Percentiles rank a stretch among this genome's conserved stretches.
These are phyloP conservation scores for Apocheima hispidaria DNA, from an alignment of 2,888 invertebrate species.

Conservation along the genomic window DNA sequence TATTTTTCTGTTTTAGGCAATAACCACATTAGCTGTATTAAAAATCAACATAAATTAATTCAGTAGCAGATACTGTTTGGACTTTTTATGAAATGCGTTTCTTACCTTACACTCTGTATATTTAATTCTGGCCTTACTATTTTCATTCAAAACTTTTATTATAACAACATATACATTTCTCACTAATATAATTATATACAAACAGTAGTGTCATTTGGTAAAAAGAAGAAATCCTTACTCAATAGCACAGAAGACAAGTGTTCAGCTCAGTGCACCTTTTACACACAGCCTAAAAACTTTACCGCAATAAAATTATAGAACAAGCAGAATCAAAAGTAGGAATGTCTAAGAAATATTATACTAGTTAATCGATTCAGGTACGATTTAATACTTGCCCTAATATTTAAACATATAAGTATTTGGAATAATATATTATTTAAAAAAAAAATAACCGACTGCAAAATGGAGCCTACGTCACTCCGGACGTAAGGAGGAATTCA, in stretches of 20 bases:
- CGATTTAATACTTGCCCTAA: conserved; percentile 19
- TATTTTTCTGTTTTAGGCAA: no score
- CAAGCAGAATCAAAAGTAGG: conserved; percentile 11
- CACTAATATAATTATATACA: conserved; percentile 7
- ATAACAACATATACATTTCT: conserved; percentile 14
- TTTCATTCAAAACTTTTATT: conserved; percentile 16
- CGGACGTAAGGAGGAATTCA: no score
- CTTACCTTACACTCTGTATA: neutral
- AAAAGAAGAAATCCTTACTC: conserved; percentile 35
- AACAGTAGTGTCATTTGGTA: conserved; percentile 31
- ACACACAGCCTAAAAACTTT: conserved; percentile 20
- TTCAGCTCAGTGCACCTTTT: conserved; percentile 25
- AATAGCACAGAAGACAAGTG: conserved; percentile 45
- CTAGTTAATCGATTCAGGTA: conserved; percentile 15
- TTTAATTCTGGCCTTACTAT: neutral
- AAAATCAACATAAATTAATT: no score
- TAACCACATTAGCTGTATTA: no score
- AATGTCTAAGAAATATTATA: conserved; percentile 6
- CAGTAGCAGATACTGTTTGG: no score
- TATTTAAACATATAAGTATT: neutral
- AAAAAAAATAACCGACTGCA: neutral
- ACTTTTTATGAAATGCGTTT: neutral
- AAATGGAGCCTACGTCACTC: no score
- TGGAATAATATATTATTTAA: neutral
- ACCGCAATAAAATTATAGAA: neutral